Conservation (phyloP, 64 coral and sea anemone species). For the Platygyra sinensis region DNA sequence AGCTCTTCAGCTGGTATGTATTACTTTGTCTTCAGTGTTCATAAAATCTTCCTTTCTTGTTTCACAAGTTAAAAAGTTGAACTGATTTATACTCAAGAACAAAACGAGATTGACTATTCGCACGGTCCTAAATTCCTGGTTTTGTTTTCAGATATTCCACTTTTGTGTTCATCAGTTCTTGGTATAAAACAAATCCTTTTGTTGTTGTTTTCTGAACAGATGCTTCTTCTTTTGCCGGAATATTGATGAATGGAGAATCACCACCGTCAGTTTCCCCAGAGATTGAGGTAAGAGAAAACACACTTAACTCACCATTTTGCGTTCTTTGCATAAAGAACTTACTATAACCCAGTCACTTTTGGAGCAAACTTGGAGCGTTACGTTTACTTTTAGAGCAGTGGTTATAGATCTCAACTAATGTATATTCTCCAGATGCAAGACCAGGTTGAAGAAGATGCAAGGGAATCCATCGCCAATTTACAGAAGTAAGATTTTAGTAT, state of each 20-base stretch:
- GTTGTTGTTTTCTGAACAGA: background rate
- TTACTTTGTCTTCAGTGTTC: too few species aligned
- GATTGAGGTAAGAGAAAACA: background rate
- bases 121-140: too few species aligned
- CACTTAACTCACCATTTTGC: too few species aligned
- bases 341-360: too few species aligned
- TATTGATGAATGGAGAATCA: constrained; percentile 19
- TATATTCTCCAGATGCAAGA: constrained; percentile 24
- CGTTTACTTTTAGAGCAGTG: background rate
- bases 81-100: too few species aligned
- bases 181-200: background rate
- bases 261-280: background rate
- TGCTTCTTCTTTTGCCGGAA: background rate
- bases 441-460: background rate
- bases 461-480: constrained; percentile 7
- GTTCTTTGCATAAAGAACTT: too few species aligned
- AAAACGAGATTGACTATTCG: too few species aligned
- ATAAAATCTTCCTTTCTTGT: too few species aligned
- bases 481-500: constrained; percentile 12
- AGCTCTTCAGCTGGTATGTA: constrained; percentile 1
- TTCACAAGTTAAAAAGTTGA: too few species aligned
- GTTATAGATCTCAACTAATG: background rate
- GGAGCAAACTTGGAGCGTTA: too few species aligned
- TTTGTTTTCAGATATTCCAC: too few species aligned
- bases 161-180: background rate